Evolutionary conservation across 1,140 invertebrate genomes (phyloP), one percentile per base, ranked within the genome.

Genomic region (Musca domestica): DNA sequence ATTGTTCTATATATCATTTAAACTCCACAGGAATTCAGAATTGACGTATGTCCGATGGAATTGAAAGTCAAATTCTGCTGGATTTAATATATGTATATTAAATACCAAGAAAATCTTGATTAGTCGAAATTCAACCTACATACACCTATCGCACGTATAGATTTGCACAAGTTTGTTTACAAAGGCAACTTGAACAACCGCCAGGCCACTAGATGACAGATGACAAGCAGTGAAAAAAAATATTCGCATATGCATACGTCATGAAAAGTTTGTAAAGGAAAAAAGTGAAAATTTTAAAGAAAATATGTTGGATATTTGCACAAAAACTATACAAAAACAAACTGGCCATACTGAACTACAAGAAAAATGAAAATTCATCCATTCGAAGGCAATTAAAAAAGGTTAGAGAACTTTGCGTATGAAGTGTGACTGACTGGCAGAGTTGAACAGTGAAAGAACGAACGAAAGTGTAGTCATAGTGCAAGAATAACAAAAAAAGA

Each of bases 181-280:
- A 41, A 41, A 41, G 5, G 12, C 5, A 41, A 41, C 10, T 41
- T 12, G 12, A 41, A 41, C 34, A 41, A 2, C 4, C 27, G 9
- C 27, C 34, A 41, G 34, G 4, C 4, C 27, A 30, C 27, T 10
- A 41, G 34, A 41, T 41, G 34, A 61, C 56, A 61, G 56, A 61
- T 61, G 56, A 61, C 56, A 61, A 27, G 34, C 30, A 61, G 56
- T 41, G 34, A 30, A 34, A 34, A 61, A 61, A 30, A 7, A 61
- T 34, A 61, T 61, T 61, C 56, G 56, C 56, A 41, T 30, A 30
- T 41, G 34, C 34, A 58, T 61, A 61, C 56, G 56, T 61, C 56
- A 61, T 61, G 56, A 61, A 61, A 61, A 61, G 56, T 61, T 61
- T 61, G 56, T 61, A 19, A 61, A 30, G 27, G n/a, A 30, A 30